Evolutionary conservation across 2,797 vertebrate genomes (phyloP).

Genomic region (Pyrrhura leucotis): DNA sequence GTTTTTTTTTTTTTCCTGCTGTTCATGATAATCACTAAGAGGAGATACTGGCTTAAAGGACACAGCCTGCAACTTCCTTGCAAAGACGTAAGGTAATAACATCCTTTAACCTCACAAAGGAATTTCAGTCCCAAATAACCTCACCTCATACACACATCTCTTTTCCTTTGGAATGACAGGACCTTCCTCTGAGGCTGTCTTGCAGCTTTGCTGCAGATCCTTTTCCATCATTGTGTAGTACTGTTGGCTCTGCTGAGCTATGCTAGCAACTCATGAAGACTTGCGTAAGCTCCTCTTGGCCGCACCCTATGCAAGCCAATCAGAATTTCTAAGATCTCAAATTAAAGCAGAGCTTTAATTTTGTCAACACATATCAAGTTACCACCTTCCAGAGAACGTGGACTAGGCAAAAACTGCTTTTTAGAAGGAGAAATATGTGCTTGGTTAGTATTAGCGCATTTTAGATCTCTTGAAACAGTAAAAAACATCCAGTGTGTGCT

Average conservation of each 20-base stretch:
- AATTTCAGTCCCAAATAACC: too few species aligned
- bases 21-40: not conserved
- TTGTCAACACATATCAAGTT: not conserved
- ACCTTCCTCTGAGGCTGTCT: not conserved
- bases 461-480: not conserved
- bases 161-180: not conserved
- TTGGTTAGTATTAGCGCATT: not conserved
- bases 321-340: not conserved
- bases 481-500: accelerated
- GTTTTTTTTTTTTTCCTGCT: not conserved
- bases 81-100: too few species aligned
- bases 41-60: not conserved
- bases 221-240: not conserved
- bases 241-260: not conserved
- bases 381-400: not conserved
- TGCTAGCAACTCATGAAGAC: not conserved
- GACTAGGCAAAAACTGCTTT: not conserved
- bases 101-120: not conserved
- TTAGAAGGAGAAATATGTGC: not conserved
- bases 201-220: not conserved
- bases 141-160: accelerated
- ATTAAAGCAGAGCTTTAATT: not conserved
- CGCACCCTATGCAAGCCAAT: accelerated
- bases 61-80: not conserved
- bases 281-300: not conserved